A percentile compares a stretch with the other conserved stretches of the same genome.
Conservation (phyloP, 2,797 vertebrate genomes). For the Neosilurus mollespiculum region DNA sequence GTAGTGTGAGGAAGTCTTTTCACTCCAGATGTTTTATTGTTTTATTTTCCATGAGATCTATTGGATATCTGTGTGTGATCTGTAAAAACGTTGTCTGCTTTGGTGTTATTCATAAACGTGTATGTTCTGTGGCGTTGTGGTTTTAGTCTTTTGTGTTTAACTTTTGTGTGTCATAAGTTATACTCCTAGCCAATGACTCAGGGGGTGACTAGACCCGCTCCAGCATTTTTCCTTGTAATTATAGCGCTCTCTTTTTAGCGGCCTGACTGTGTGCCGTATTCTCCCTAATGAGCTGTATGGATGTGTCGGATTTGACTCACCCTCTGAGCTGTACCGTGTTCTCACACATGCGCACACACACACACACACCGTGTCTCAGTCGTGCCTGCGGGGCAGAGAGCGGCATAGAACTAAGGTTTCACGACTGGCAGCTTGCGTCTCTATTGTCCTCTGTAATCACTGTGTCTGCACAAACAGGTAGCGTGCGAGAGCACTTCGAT, state of each 20-base stretch:
- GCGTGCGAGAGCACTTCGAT: conserved; percentile 23
- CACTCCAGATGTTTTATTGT: background rate
- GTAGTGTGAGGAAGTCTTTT: background rate
- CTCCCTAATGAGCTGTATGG: conserved; percentile 51
- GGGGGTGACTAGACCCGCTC: conserved; percentile 67
- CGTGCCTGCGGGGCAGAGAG: conserved; percentile 36
- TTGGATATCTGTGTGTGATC: background rate
- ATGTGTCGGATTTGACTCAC: conserved; percentile 72
- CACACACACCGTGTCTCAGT: background rate
- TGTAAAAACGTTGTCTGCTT: background rate
- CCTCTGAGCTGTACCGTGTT: conserved; percentile 50
- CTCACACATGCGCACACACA: background rate
- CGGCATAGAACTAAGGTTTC: conserved; percentile 30
- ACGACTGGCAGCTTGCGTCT: conserved; percentile 30
- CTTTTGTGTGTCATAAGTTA: conserved; percentile 58
- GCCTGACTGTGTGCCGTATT: conserved; percentile 62
- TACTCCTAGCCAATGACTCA: conserved; percentile 71
- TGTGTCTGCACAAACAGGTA: conserved; percentile 49
- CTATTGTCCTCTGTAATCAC: conserved; percentile 44
- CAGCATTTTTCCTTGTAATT: conserved; percentile 76
- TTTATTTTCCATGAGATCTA: background rate
- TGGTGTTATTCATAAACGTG: conserved; percentile 16
- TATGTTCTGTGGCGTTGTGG: conserved; percentile 12
- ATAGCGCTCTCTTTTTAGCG: conserved; percentile 71
- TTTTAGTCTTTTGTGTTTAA: conserved; percentile 3